Base-by-base conservation (phyloP, 2,888 invertebrate genomes). In the Netelia fuscicornis region DNA sequence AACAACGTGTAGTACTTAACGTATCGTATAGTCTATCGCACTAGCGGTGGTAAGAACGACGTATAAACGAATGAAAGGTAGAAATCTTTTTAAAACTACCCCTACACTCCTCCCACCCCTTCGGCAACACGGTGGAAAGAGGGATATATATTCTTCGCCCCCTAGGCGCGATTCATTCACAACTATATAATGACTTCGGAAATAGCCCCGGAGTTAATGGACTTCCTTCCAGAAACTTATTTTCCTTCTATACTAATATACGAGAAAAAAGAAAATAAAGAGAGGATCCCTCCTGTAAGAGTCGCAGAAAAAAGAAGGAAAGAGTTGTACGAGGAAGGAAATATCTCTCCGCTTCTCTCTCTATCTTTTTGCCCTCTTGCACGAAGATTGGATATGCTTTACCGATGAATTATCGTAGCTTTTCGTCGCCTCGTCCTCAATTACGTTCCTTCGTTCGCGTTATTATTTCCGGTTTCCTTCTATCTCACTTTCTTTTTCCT, bases 201-300 rank as follows among this genome's bases (percentile, higher is more conserved):
- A 85, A 82, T 82, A 75, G 79, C 60, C 52, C 72, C 58, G 70
- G 65, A 85, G 75, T 75, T 85, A 85, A 85, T 85, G 84, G 84
- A 81, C 78, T 79, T 78, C 65, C 78, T 75, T 74, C 78, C 81
- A 79, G 81, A 82, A 85, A 81, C 71, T 78, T 81, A 78, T 81
- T 85, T 78, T 71, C 60, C 70, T 71, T 75, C 74, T 25, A 42
- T 75, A 62, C 84, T 77, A 78, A 78, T 81, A 56, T 48, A 42
- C 62, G 23, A 65, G 68, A 76, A 37, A 37, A 37, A 37, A 37
- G 37, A 37, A 6, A 37, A 37, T 37, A 56, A 54, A 20, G 23
- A 54, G 2, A 13, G 17, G 48, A 64, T 71, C 64, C 67, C 70
- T 67, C 25, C 10, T 76, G 76, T 60, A 71, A 71, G 52, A 13